Percentiles rank a stretch among this genome's conserved stretches.
Conservation (phyloP, 2,797 vertebrate species). For the Artibeus lituratus region DNA sequence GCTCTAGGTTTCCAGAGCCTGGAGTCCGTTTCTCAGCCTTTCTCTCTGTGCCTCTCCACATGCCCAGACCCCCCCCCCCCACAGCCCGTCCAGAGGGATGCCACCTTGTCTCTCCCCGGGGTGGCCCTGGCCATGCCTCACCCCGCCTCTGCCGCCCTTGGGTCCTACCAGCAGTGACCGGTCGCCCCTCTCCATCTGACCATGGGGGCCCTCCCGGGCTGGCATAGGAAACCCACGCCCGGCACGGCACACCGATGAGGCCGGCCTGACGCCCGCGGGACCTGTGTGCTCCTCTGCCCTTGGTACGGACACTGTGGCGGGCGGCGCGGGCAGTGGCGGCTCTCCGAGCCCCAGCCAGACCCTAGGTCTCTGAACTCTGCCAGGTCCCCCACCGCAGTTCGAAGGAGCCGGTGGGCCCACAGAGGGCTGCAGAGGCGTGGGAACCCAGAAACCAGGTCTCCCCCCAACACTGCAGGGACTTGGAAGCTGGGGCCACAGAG, state of each 20-base stretch:
- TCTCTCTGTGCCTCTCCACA: rapidly evolving
- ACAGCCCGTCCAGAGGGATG: rapidly evolving
- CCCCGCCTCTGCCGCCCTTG: not conserved
- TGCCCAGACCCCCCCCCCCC: not conserved
- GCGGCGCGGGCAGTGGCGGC: rapidly evolving
- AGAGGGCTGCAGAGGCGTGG: rapidly evolving
- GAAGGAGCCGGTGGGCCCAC: not conserved
- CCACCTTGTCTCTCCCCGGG: rapidly evolving
- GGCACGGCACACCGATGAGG: rapidly evolving
- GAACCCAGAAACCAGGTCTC: rapidly evolving
- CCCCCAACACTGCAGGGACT: too few species aligned
- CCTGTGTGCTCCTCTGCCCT: rapidly evolving
- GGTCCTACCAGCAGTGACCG: not conserved
- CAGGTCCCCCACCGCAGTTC: rapidly evolving
- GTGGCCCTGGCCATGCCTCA: rapidly evolving
- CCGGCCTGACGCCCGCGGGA: rapidly evolving
- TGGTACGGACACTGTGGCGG: not conserved
- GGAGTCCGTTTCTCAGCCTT: rapidly evolving
- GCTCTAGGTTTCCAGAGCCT: not conserved
- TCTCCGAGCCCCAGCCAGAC: not conserved
- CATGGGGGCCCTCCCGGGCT: rapidly evolving
- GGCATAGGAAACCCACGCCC: not conserved
- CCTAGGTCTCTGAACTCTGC: not conserved
- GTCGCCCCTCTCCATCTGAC: rapidly evolving
- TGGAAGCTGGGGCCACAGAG: not conserved